phyloP scores from a whole-genome alignment of 2,888 invertebrate genomes.

The Polymixis flavicincta region DNA sequence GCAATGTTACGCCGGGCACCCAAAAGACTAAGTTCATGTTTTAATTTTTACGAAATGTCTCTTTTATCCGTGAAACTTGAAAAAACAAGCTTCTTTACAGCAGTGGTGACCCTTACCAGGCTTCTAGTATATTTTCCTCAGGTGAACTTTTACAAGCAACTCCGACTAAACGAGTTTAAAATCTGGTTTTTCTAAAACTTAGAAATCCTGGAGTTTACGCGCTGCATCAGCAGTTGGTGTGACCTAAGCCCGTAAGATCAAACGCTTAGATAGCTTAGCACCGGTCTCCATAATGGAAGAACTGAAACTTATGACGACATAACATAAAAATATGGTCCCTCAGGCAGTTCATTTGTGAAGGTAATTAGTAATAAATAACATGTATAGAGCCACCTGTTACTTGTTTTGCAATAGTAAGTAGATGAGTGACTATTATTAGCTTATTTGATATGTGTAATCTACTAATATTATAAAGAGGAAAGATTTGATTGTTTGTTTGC shows the following conservation, averaged over 20 bases:
- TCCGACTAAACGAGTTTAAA: background rate
- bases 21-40: too few species aligned
- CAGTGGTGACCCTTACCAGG: too few species aligned
- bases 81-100: too few species aligned
- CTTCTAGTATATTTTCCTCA: background rate
- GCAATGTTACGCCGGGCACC: too few species aligned
- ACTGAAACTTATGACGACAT: slow-evolving; percentile 15
- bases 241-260: background rate
- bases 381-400: slow-evolving; percentile 3
- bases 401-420: slow-evolving; percentile 18
- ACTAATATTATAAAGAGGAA: too few species aligned
- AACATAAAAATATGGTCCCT: slow-evolving; percentile 38
- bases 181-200: too few species aligned
- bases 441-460: slow-evolving; percentile 23
- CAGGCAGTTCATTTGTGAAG: slow-evolving; percentile 36
- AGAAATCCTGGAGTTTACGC: too few species aligned
- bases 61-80: too few species aligned
- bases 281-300: slow-evolving; percentile 35
- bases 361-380: slow-evolving; percentile 41
- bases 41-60: too few species aligned
- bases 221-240: slow-evolving; percentile 20
- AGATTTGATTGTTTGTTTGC: too few species aligned
- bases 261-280: slow-evolving; percentile 21
- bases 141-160: background rate
- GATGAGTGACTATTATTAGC: slow-evolving; percentile 28